Evolutionary conservation across 64 coral and sea anemone genomes (phyloP).

Genomic region (Actinia equina): DNA sequence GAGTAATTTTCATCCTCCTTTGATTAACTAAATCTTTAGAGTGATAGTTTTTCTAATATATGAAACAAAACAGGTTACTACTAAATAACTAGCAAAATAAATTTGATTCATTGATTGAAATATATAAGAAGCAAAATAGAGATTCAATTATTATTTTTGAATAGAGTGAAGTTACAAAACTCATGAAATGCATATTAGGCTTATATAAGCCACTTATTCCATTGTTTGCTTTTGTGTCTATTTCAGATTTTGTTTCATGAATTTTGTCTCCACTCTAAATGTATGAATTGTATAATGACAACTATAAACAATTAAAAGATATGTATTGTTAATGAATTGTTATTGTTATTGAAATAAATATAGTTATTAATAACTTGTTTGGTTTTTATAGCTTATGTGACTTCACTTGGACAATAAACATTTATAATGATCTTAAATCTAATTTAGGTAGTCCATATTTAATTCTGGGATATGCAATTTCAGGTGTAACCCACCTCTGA

Average conservation of each 20-base stretch:
- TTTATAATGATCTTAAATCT: slow-evolving; percentile 2
- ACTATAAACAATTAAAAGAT: no score
- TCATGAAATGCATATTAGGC: no score
- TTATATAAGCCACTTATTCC: no score
- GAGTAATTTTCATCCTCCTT: slow-evolving; percentile 53
- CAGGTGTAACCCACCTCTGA: neutral
- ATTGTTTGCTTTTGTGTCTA: no score
- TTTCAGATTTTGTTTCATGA: no score
- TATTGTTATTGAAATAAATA: no score
- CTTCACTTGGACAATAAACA: neutral
- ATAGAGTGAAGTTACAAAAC: no score
- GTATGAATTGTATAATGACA: no score
- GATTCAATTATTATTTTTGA: no score
- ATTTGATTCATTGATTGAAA: neutral
- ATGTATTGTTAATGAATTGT: no score
- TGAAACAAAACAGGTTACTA: neutral
- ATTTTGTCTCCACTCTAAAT: no score
- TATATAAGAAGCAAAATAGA: neutral
- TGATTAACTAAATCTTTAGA: slow-evolving; percentile 22
- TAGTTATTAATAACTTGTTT: neutral
- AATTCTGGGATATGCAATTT: slow-evolving; percentile 9
- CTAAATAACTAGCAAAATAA: neutral
- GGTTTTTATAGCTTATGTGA: neutral
- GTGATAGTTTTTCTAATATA: neutral
- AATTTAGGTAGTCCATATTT: neutral